Base-by-base conservation (phyloP, 2,113 vertebrate genomes). In the Solenodon paradoxus region DNA sequence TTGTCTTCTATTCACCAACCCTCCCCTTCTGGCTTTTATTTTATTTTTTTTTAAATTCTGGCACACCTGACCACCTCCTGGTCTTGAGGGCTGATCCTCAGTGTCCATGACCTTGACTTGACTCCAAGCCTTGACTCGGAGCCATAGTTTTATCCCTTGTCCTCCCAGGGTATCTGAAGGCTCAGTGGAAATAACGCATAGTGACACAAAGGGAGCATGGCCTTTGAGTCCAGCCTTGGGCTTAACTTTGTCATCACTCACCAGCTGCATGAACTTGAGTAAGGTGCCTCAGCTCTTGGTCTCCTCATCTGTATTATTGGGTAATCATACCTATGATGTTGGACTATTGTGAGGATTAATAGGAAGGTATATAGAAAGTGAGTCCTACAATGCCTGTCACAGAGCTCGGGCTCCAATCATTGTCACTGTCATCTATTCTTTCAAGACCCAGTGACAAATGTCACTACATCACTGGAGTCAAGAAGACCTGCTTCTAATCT, bases 251-350 rank as follows among this genome's bases (percentile, higher is more conserved):
- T n/a, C 35, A 45, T 2, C 5, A 13, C 42, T 49, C 81, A 16
- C 32, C 16, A 28, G 72, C 64, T 24, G 0, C 8, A 79, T 47
- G 69, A 74, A 13, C 24, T 19, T 32, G 74, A 79, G n/a, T 19
- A 13, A 49, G 68, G 93, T 57, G 38, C 93, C 3, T 4, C 90
- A 63, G 92, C 20, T 57, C 45, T 13, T 96, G 84, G 93, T 97
- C 97, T 80, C n/a, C 16, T 95, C 55, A 16, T 84, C 49, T 85
- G 22, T 63, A 11, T 79, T 22, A 59, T 20, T 30, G 68, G 28
- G 30, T 47, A 26, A 40, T 49, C 32, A 66, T 22, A 17, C 38
- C 40, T 28, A 1, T 16, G 32, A 3, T 2, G 10, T 24, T 19
- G n/a, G 66, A 30, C 66, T 71, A 1, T 15, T 19, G 15, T 4